Base-by-base conservation (phyloP, 2,888 invertebrate species). In the Leucophora obtusa region DNA sequence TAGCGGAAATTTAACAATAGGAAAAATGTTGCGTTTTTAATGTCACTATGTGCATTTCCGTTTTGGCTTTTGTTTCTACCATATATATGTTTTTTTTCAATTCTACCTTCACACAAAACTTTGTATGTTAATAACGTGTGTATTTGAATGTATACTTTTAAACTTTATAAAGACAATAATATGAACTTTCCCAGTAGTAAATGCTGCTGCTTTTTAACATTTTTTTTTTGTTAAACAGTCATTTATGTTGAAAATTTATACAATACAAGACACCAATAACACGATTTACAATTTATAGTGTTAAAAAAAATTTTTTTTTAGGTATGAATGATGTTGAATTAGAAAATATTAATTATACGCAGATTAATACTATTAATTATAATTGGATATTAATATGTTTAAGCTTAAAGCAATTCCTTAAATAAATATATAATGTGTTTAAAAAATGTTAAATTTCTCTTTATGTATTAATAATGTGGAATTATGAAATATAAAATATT, bases 11-110 rank as follows among this genome's bases (percentile, higher is more conserved):
- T 74, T 56, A 77, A 81, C 77, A 74, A 77, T 77, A 74, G 66
- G 35, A 70, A 73, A 81, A 81, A 81, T 74, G 66, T 81, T 81
- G 77, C 81, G 81, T 81, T 81, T 81, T 77, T 81, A 81, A 77
- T 81, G 81, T 81, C 77, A 81, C 81, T 56, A 62, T 81, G 81
- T 81, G 77, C 81, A 81, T 81, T 81, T 81, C 81, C 81, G 73
- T 51, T 81, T 81, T 81, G 58, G 73, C 70, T 81, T 81, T 74
- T 74, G 60, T 70, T 74, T 81, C 66, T 70, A 59, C 73, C 73
- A 81, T 81, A 73, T 70, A 69, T 9, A 60, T 47, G 28, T n/a
- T 24, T 24, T 47, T 47, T 47, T 28, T 18, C 62, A 24, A 3
- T 53, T 24, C 18, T 54, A 21, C 43, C 33, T 50, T 10, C 21